A percentile compares a stretch with the other conserved stretches of the same genome.
Conservation (phyloP, 2,888 invertebrate species). For the Neoscelio sp. region DNA sequence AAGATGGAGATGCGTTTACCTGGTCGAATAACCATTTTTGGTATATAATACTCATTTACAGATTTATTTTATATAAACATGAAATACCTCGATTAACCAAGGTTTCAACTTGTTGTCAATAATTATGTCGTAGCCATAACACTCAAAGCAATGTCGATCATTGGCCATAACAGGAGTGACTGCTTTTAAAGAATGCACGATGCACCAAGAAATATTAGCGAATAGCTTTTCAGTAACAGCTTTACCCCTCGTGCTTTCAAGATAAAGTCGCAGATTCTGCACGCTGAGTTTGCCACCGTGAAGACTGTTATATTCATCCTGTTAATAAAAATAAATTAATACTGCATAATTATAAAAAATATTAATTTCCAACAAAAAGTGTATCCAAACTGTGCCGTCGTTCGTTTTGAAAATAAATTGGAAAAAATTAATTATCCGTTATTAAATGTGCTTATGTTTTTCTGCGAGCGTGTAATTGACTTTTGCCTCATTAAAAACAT, state of each 20-base stretch:
- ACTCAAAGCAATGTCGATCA: conserved; percentile 96
- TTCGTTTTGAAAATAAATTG: not conserved
- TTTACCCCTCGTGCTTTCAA: conserved; percentile 96
- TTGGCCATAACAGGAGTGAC: conserved; percentile 97
- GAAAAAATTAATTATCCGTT: conserved; percentile 15
- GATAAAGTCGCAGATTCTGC: conserved; percentile 93
- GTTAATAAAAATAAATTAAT: conserved; percentile 60
- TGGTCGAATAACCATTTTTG: conserved; percentile 76
- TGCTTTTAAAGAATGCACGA: conserved; percentile 96
- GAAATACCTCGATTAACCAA: conserved; percentile 84
- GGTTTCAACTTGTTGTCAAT: conserved; percentile 97
- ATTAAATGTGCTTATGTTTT: conserved; percentile 17
- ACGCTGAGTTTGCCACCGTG: conserved; percentile 98
- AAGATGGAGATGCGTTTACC: conserved; percentile 98
- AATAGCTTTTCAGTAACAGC: conserved; percentile 94
- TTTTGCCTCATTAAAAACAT: conserved; percentile 47
- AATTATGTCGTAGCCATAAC: conserved; percentile 98
- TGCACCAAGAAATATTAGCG: conserved; percentile 94
- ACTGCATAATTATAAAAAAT: not conserved
- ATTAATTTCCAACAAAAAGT: not conserved
- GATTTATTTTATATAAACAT: conserved; percentile 11
- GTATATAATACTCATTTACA: too few species aligned
- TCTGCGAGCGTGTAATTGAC: conserved; percentile 10
- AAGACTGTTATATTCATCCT: conserved; percentile 96
- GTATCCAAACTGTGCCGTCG: not conserved